A percentile compares a stretch with the other conserved stretches of the same genome.
phyloP scores from a whole-genome alignment of 2,113 vertebrate genomes.

The Hydrolagus affinis region DNA sequence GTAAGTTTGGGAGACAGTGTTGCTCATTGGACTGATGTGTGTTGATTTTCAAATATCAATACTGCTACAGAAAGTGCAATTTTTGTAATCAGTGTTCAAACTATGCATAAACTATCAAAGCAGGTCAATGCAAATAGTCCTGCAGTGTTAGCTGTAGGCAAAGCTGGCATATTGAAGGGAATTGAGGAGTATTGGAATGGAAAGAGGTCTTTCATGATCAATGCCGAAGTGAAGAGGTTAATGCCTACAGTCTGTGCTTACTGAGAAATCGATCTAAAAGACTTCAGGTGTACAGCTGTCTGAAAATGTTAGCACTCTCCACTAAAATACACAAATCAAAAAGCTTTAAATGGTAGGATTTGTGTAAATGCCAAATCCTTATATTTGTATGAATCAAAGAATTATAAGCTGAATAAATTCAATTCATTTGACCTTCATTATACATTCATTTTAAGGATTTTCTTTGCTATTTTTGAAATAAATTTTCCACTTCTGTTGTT shows the following conservation, averaged over 20 bases:
- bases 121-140: background rate
- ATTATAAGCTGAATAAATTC: background rate
- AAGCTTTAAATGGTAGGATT: background rate
- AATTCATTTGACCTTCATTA: conserved; percentile 80
- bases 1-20: background rate
- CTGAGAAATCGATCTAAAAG: conserved; percentile 8
- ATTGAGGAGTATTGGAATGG: background rate
- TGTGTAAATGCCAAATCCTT: background rate
- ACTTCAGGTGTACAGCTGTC: background rate
- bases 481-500: conserved; percentile 98
- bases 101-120: background rate
- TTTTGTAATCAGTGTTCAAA: background rate
- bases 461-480: conserved; percentile 94
- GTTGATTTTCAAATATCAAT: background rate
- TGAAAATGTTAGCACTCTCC: background rate
- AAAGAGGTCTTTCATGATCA: conserved; percentile 15
- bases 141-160: background rate
- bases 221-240: background rate
- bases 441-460: conserved; percentile 92
- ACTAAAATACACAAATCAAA: background rate
- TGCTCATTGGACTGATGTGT: background rate
- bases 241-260: background rate
- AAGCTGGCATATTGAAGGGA: background rate
- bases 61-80: background rate
- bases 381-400: background rate